A percentile compares a stretch with the other conserved stretches of the same genome.
Conservation (phyloP, 2,113 vertebrate genomes). For the Gasterosteus nipponicus region DNA sequence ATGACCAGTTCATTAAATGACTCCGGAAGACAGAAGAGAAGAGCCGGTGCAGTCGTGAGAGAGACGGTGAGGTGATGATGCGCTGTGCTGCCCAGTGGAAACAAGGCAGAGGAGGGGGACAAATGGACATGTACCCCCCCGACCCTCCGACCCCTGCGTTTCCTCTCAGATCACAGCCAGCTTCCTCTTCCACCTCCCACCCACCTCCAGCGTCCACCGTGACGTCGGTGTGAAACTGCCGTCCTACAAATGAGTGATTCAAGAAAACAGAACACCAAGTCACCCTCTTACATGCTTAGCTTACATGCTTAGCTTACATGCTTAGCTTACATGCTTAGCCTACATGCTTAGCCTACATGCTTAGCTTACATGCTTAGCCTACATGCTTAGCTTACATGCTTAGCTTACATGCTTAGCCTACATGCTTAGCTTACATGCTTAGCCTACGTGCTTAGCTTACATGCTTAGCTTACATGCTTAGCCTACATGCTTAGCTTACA, state of each 20-base stretch:
- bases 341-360: no score
- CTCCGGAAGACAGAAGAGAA: neutral
- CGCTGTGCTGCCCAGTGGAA: slow-evolving; percentile 52
- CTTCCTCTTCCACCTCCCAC: slow-evolving; percentile 60
- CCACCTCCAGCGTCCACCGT: slow-evolving; percentile 6
- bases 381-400: no score
- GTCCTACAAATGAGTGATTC: slow-evolving; percentile 23
- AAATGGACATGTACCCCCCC: neutral
- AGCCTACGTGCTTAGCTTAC: no score
- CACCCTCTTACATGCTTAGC: slow-evolving; percentile 3
- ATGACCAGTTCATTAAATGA: neutral
- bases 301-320: neutral
- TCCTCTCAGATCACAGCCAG: slow-evolving; percentile 40
- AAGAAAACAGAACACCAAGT: slow-evolving; percentile 33
- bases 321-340: no score
- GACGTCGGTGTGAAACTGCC: slow-evolving; percentile 4
- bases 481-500: no score
- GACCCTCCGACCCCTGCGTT: neutral
- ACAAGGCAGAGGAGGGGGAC: slow-evolving; percentile 40
- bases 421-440: no score
- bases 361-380: no score
- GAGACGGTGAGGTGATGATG: neutral
- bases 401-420: no score
- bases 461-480: no score
- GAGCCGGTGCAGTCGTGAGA: neutral